Percentiles rank a stretch among this genome's conserved stretches.
Evolutionary conservation across 2,797 vertebrate species (phyloP).

Genomic region (Danio choprae): DNA sequence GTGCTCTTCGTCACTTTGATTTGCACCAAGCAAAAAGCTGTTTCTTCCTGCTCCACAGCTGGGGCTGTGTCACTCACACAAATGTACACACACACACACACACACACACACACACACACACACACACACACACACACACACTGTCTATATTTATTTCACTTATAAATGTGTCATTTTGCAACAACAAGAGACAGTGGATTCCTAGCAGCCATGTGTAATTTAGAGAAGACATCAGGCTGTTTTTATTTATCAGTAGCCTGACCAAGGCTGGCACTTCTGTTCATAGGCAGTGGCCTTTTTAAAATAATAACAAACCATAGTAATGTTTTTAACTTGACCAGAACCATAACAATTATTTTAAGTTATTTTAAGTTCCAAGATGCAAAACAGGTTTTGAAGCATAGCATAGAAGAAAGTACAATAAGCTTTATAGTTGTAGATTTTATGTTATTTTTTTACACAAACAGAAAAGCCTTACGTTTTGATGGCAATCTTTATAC

Average conservation of each 20-base stretch:
- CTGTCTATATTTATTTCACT: conserved; percentile 63
- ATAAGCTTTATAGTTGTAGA: too few relatives aligned
- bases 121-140: conserved; percentile 26
- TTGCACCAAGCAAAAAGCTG: conserved; percentile 55
- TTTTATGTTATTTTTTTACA: too few relatives aligned
- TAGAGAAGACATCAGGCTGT: conserved; percentile 77
- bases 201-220: conserved; percentile 77
- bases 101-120: conserved; percentile 30
- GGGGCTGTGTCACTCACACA: conserved; percentile 45
- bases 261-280: conserved; percentile 67
- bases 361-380: not conserved
- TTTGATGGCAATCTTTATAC: too few relatives aligned
- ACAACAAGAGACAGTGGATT: conserved; percentile 74
- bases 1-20: conserved; percentile 69
- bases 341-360: conserved; percentile 54
- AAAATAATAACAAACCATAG: conserved; percentile 61
- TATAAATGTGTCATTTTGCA: conserved; percentile 75
- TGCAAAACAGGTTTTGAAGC: too few relatives aligned
- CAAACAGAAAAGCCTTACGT: too few relatives aligned
- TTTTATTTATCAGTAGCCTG: conserved; percentile 61
- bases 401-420: too few relatives aligned
- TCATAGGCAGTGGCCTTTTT: conserved; percentile 72
- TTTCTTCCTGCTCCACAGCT: conserved; percentile 56
- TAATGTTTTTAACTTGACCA: conserved; percentile 76
- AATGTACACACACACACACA: conserved; percentile 19